These are phyloP conservation scores for Drosophila cardini DNA, from an alignment of 1,140 invertebrate species.

Conservation along the genomic window DNA sequence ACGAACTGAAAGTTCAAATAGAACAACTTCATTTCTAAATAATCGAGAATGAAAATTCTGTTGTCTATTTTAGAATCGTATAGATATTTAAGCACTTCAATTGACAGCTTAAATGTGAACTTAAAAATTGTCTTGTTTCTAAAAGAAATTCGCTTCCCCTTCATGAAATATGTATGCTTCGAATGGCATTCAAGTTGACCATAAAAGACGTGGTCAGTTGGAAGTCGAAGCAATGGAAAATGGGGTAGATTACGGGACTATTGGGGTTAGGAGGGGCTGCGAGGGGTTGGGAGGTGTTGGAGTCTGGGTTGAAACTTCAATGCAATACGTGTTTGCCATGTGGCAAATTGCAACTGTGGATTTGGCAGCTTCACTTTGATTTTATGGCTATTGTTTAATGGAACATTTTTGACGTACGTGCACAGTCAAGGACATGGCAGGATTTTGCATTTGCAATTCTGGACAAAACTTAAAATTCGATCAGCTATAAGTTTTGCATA, in stretches of 20 bases:
- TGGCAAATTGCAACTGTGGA: slow-evolving; percentile 27
- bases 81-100: slow-evolving; percentile 53
- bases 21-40: slow-evolving; percentile 49
- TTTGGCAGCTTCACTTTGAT: slow-evolving; percentile 48
- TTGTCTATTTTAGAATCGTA: background rate
- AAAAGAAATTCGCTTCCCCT: background rate
- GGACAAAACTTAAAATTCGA: slow-evolving; percentile 15
- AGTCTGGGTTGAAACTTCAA: slow-evolving; percentile 32
- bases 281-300: background rate
- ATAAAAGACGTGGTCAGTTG: slow-evolving; percentile 54
- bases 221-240: background rate
- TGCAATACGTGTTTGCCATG: slow-evolving; percentile 71
- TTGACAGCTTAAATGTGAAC: slow-evolving; percentile 63
- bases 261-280: no score
- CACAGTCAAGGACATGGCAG: slow-evolving; percentile 1
- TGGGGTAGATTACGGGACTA: no score
- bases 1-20: background rate
- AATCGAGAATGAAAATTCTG: slow-evolving; percentile 17
- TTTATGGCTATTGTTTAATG: slow-evolving; percentile 60
- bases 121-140: slow-evolving; percentile 26
- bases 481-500: slow-evolving; percentile 1
- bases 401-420: slow-evolving; percentile 50
- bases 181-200: slow-evolving; percentile 64
- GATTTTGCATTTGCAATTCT: slow-evolving; percentile 14
- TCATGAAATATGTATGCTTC: slow-evolving; percentile 62